Evolutionary conservation across 2,797 vertebrate species (phyloP), one percentile per base, ranked within the genome.

Genomic region (Gephyroberyx darwinii): DNA sequence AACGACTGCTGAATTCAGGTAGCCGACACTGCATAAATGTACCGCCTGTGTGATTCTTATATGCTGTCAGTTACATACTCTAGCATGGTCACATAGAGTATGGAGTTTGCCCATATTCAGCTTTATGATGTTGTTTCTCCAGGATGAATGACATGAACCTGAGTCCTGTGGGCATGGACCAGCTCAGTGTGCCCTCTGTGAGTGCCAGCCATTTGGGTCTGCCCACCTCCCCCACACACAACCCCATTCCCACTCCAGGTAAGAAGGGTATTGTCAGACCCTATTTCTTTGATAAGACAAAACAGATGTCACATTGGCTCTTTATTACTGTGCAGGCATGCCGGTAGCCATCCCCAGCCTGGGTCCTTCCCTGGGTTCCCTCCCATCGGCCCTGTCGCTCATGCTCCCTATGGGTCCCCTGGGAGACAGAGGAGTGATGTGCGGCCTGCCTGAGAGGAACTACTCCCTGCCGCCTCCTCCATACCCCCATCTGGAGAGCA

Each of bases 101-200:
- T n/a, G n/a, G n/a, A n/a, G n/a, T n/a, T 37, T 50, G 13, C 59
- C 50, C 31, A 6, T 45, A 10, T 3, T 26, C 52, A n/a, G 62
- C 26, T 1, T 19, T 48, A 13, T 41, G 17, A 2, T 66, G 57
- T 30, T 66, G 33, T 65, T 31, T 75, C 54, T 67, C 26, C 77
- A 99, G 96, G 83, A 99, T 99, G 98, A 99, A 99, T 87, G 97
- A 99, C 82, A 96, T 99, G 95, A 98, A 97, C 92, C 91, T 99
- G 84, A 98, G 95, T 88, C 94, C 96, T 20, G 96, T 98, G 91
- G 98, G 98, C 86, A 99, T 99, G 97, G 98, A 99, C 91, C 97
- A 98, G 91, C 95, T 99, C 86, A 95, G 94, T 62, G 94, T 96
- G 71, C 93, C 97, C 72, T 95, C 97, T n/a, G 96, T 98, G 88